These are phyloP conservation scores for Microdon myrmicae DNA, from an alignment of 2,888 invertebrate genomes.

Conservation along the genomic window DNA sequence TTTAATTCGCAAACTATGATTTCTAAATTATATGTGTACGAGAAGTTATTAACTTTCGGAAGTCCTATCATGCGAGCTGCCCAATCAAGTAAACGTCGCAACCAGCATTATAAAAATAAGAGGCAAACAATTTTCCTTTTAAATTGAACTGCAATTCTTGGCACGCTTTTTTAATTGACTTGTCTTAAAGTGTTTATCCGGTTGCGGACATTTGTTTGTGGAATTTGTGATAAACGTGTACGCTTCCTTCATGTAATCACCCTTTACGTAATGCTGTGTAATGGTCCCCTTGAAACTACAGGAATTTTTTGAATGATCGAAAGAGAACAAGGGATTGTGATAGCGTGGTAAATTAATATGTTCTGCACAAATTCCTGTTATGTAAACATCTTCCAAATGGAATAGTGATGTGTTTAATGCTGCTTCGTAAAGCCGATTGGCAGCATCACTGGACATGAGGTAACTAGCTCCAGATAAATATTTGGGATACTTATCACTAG, in stretches of 20 bases:
- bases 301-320: constrained; percentile 65
- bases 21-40: too few relatives aligned
- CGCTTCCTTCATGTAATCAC: constrained; percentile 67
- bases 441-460: constrained; percentile 76
- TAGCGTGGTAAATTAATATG: constrained; percentile 71
- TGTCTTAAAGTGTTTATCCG: constrained; percentile 61
- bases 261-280: constrained; percentile 70
- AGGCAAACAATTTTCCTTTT: too few relatives aligned
- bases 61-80: too few relatives aligned
- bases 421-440: constrained; percentile 73
- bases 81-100: too few relatives aligned
- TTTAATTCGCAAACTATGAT: too few relatives aligned
- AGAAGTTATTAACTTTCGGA: too few relatives aligned
- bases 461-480: constrained; percentile 87
- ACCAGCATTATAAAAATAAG: too few relatives aligned
- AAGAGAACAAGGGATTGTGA: constrained; percentile 74
- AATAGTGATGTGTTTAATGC: constrained; percentile 77
- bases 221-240: constrained; percentile 63
- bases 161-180: constrained; percentile 53
- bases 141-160: constrained; percentile 53
- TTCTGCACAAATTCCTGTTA: constrained; percentile 79
- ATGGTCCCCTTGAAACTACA: constrained; percentile 70
- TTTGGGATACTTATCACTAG: constrained; percentile 77
- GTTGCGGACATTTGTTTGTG: constrained; percentile 61
- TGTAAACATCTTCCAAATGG: constrained; percentile 82